Evolutionary conservation across 2,888 invertebrate genomes (phyloP), one percentile per base, ranked within the genome.

Genomic region (Atethmia centrago): DNA sequence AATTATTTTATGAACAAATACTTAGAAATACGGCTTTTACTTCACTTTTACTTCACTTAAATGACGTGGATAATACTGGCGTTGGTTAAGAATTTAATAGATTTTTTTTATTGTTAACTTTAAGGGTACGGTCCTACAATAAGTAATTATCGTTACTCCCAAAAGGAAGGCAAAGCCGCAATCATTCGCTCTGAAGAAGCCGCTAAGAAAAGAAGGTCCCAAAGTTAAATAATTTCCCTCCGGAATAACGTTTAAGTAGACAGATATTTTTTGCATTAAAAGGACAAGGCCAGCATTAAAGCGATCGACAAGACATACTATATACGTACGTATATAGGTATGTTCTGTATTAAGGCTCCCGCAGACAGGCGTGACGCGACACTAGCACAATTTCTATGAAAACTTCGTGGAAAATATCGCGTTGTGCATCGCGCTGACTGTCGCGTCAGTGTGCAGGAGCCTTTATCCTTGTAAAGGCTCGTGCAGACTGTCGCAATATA

Each of bases 131-230:
- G 40, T 40, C 40, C 40, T 40, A 47, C 21, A 55, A 55, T 45
- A 55, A 73, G 25, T 73, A 36, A 73, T 62, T 62, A 62, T 47
- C 10, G 36, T 55, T 36, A 47, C 45, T 59, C 25, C 45, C 58
- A 65, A 74, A 74, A 61, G 36, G 42, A 16, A 31, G 25, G 9
- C 21, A 36, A 21, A 12, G 0, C 42, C 42, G 21, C 47, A 64
- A 64, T 64, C 31, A 64, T 45, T 73, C 61, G 74, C n/a, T 74
- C 42, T 74, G 16, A 49, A 58, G 64, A 74, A 74, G 21, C 58
- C 31, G 19, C 45, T 58, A 45, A 51, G 58, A 64, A 74, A 74
- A 65, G 16, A 21, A 45, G 16, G 62, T 45, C 16, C 25, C 21
- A 36, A 58, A 74, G 58, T 51, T 25, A 58, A 36, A 58, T 65